phyloP scores from a whole-genome alignment of 2,113 vertebrate genomes.

The Sitta europaea region DNA sequence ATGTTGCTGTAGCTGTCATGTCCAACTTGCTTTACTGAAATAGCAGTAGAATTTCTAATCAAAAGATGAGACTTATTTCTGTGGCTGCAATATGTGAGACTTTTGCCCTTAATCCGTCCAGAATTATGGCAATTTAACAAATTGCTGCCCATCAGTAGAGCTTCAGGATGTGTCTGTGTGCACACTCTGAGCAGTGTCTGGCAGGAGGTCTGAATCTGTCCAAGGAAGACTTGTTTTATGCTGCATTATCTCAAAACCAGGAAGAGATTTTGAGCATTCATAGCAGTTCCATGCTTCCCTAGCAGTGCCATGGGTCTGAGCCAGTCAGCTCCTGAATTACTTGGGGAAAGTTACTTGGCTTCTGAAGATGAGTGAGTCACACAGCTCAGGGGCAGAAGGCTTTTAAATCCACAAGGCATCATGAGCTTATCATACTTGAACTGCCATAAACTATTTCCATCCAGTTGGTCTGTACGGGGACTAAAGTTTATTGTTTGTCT shows the following conservation, averaged over 20 bases:
- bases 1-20: background rate
- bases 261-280: background rate
- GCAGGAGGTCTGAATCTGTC: background rate
- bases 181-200: background rate
- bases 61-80: constrained; percentile 10
- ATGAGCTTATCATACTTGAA: background rate
- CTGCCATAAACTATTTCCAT: background rate
- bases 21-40: background rate
- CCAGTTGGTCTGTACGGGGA: background rate
- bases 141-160: background rate
- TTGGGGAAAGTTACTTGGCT: background rate
- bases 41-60: background rate
- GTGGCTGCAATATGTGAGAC: background rate
- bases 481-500: background rate
- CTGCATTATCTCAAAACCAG: background rate
- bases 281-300: background rate
- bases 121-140: constrained; percentile 18
- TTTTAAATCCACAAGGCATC: background rate
- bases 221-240: background rate
- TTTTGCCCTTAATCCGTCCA: background rate
- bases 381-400: background rate
- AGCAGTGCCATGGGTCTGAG: background rate
- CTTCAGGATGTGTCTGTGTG: background rate
- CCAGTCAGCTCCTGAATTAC: background rate
- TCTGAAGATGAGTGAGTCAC: background rate